A percentile compares a stretch with the other conserved stretches of the same genome.
Conservation (phyloP, 2,888 invertebrate species). For the Drosophila barbarae region DNA sequence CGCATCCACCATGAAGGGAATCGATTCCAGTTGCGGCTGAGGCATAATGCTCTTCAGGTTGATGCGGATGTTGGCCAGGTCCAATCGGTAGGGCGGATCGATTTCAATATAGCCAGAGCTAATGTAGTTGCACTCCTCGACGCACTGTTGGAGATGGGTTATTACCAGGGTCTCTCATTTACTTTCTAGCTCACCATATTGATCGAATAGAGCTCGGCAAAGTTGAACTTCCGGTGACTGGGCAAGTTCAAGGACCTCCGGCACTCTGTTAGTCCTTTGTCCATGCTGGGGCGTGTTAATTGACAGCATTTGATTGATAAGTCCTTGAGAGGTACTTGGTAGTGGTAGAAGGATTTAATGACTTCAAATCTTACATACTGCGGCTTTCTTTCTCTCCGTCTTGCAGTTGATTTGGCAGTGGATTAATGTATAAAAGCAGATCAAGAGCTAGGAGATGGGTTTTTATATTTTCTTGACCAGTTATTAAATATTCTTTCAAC, state of each 20-base stretch:
- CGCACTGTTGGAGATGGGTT: slow-evolving; percentile 43
- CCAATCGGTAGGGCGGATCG: slow-evolving; percentile 57
- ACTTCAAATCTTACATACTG: slow-evolving; percentile 44
- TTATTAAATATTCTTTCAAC: neutral
- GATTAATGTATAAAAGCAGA: neutral
- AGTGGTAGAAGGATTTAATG: too few relatives aligned
- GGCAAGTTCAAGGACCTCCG: slow-evolving; percentile 37
- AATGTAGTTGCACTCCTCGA: slow-evolving; percentile 65
- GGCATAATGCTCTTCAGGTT: slow-evolving; percentile 49
- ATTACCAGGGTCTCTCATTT: too few relatives aligned
- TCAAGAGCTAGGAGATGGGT: slow-evolving; percentile 20
- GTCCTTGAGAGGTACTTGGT: slow-evolving; percentile 12
- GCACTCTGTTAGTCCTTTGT: slow-evolving; percentile 44
- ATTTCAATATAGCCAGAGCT: slow-evolving; percentile 55
- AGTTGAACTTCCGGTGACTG: slow-evolving; percentile 29
- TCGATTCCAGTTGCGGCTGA: slow-evolving; percentile 37
- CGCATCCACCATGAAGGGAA: slow-evolving; percentile 51
- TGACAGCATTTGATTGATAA: slow-evolving; percentile 50
- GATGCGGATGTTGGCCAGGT: slow-evolving; percentile 37
- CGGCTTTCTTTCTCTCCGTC: slow-evolving; percentile 40
- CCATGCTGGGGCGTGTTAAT: slow-evolving; percentile 53
- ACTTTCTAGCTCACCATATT: slow-evolving; percentile 52
- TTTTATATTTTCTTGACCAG: neutral
- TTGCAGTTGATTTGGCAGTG: slow-evolving; percentile 37
- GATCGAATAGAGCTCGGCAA: slow-evolving; percentile 51